Conservation (phyloP, 1,140 invertebrate genomes). For the Pantala flavescens region DNA sequence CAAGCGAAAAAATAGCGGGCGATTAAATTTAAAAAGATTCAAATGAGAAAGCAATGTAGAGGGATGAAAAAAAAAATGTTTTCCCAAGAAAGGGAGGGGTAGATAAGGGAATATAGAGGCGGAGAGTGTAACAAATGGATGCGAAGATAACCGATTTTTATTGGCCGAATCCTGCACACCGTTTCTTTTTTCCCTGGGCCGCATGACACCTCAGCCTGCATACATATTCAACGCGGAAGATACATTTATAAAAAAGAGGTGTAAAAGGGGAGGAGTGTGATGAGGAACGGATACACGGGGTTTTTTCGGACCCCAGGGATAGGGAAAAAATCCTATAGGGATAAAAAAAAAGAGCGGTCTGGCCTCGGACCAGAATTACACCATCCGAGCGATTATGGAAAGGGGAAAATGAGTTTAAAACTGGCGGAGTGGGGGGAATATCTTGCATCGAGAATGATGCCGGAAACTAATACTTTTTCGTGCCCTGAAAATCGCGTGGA, state of each 20-base stretch:
- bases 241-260: neutral
- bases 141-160: conserved; percentile 6
- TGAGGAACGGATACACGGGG: neutral
- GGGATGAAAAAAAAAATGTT: neutral
- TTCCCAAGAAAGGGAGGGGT: too few species aligned
- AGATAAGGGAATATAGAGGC: too few species aligned
- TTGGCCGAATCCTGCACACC: neutral
- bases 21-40: neutral
- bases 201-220: neutral
- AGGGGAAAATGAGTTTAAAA: too few species aligned
- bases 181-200: neutral
- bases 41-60: neutral
- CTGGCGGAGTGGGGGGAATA: too few species aligned
- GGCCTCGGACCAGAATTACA: too few species aligned
- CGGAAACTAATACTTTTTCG: too few species aligned
- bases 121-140: neutral
- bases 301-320: neutral
- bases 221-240: neutral
- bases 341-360: too few species aligned
- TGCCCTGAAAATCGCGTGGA: too few species aligned
- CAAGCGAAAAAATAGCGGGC: too few species aligned
- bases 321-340: neutral
- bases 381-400: too few species aligned
- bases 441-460: too few species aligned
- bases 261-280: neutral